These are phyloP conservation scores for Nymphalis io DNA, from an alignment of 1,140 invertebrate genomes.

Conservation along the genomic window DNA sequence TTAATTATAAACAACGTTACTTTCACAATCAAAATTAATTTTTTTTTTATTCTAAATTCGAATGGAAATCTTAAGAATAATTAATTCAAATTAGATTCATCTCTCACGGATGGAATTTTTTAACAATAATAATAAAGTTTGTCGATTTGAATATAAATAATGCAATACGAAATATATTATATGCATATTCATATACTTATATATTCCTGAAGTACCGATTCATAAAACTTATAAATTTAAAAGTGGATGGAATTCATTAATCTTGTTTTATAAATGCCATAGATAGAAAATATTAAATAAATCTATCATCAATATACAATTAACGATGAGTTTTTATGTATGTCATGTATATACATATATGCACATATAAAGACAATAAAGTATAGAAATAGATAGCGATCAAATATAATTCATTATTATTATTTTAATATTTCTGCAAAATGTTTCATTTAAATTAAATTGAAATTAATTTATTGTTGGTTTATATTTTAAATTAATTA, in stretches of 20 bases:
- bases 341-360: no score
- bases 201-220: background rate
- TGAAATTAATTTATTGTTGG: no score
- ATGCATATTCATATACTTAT: no score
- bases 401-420: no score
- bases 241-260: background rate
- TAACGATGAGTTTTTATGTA: background rate
- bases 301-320: background rate
- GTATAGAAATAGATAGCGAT: no score
- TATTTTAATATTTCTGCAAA: no score
- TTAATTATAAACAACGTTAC: constrained; percentile 2
- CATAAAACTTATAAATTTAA: background rate
- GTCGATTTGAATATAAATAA: no score
- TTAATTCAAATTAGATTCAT: background rate
- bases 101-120: background rate
- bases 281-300: background rate
- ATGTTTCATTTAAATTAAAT: no score
- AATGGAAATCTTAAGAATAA: background rate
- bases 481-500: no score
- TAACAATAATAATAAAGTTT: no score
- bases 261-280: background rate
- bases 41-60: background rate
- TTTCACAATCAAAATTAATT: constrained; percentile 8
- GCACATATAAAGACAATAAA: no score
- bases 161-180: background rate